Evolutionary conservation across 2,888 invertebrate genomes (phyloP).

Genomic region (Synergus itoensis): DNA sequence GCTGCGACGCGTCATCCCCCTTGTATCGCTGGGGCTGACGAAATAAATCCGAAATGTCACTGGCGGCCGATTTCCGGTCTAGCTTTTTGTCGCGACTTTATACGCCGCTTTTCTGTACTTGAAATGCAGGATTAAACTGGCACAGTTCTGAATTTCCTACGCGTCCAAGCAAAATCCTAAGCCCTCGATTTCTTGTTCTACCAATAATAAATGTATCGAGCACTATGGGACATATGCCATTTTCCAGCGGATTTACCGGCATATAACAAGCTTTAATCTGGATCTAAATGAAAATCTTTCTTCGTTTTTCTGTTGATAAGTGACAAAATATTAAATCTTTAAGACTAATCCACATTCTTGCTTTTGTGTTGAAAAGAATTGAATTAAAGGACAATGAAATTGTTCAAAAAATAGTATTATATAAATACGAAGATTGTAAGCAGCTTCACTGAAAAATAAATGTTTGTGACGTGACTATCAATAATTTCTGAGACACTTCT

Average conservation of each 20-base stretch:
- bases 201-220: constrained; percentile 17
- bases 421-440: too few relatives aligned
- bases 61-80: constrained; percentile 37
- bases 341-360: too few relatives aligned
- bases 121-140: constrained; percentile 30
- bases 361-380: too few relatives aligned
- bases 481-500: constrained; percentile 21
- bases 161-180: constrained; percentile 3
- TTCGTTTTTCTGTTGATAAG: constrained; percentile 2
- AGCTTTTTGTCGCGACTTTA: constrained; percentile 15
- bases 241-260: not conserved
- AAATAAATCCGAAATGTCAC: constrained; percentile 41
- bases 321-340: not conserved
- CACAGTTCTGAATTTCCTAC: constrained; percentile 20
- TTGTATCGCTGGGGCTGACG: constrained; percentile 22
- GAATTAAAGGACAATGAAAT: too few relatives aligned
- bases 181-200: constrained; percentile 13
- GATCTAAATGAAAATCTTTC: not conserved
- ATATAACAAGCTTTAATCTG: constrained; percentile 1
- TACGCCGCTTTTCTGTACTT: constrained; percentile 24
- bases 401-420: too few relatives aligned
- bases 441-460: not conserved
- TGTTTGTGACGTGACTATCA: constrained; percentile 1
- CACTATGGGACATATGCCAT: not conserved
- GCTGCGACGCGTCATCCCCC: constrained; percentile 36